These are phyloP conservation scores for Diaprepes abbreviatus DNA, from an alignment of 2,888 invertebrate genomes.

Conservation along the genomic window DNA sequence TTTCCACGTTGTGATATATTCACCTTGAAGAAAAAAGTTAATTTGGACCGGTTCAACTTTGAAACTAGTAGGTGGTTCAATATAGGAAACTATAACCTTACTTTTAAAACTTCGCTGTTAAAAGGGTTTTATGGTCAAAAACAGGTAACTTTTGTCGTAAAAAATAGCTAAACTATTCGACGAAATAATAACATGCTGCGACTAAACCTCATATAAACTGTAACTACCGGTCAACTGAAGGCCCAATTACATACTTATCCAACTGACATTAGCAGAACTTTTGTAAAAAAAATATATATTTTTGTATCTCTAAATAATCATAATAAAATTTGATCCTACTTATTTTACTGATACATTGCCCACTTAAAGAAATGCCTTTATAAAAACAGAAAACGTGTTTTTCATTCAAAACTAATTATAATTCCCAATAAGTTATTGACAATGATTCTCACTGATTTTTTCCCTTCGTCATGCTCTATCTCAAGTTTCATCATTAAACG, in stretches of 20 bases:
- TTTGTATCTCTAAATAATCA: no score
- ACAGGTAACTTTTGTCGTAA: not conserved
- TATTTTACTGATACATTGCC: no score
- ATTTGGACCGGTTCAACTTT: constrained; percentile 20
- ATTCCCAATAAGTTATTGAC: constrained; percentile 2
- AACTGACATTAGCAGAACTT: no score
- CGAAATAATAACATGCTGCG: not conserved
- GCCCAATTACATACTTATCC: no score
- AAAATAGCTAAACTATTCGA: not conserved
- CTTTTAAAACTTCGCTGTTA: not conserved
- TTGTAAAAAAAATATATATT: no score
- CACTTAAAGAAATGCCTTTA: no score
- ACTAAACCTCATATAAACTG: not conserved
- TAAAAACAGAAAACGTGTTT: not conserved
- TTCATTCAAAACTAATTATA: constrained; percentile 13
- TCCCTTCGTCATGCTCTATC: constrained; percentile 39
- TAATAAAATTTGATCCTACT: no score
- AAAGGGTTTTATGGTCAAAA: no score
- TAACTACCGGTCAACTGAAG: not conserved
- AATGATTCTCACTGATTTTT: constrained; percentile 15
- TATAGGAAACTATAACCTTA: no score
- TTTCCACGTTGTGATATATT: not conserved
- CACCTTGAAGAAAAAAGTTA: constrained; percentile 18
- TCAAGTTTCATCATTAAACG: constrained; percentile 28
- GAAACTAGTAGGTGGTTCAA: no score